phyloP scores from a whole-genome alignment of 2,113 vertebrate species.

The Chauna torquata region DNA sequence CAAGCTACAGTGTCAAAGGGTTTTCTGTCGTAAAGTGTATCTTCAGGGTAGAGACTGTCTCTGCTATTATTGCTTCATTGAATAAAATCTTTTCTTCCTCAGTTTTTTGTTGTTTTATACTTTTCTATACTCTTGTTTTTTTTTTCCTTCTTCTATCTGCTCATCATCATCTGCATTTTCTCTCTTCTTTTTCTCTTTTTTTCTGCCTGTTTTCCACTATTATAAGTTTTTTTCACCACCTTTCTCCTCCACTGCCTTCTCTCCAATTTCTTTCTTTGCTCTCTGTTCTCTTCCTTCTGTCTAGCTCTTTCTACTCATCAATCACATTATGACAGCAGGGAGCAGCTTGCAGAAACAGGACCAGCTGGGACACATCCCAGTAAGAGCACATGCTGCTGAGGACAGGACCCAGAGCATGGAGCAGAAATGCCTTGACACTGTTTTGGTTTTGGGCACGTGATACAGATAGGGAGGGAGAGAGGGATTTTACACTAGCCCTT shows the following conservation, averaged over 20 bases:
- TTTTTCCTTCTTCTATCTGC: not conserved
- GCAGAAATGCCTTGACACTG: not conserved
- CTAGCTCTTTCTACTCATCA: not conserved
- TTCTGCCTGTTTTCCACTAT: not conserved
- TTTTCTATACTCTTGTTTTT: not conserved
- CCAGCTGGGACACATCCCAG: not conserved
- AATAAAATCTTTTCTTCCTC: not conserved
- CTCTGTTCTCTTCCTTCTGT: not conserved
- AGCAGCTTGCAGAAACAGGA: not conserved
- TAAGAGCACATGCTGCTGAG: not conserved
- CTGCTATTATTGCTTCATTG: not conserved
- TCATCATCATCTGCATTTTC: rapidly evolving
- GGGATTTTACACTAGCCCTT: not conserved
- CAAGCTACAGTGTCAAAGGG: not conserved
- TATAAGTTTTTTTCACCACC: not conserved
- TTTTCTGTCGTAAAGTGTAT: rapidly evolving
- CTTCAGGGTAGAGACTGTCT: not conserved
- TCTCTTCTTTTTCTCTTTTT: not conserved
- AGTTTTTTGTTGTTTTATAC: not conserved
- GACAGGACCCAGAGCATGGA: not conserved
- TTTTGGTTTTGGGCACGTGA: not conserved
- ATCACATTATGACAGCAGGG: rapidly evolving
- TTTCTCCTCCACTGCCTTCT: not conserved
- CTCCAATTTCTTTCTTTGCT: not conserved
- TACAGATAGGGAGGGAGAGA: not conserved